A percentile compares a stretch with the other conserved stretches of the same genome.
phyloP scores from a whole-genome alignment of 1,140 invertebrate genomes.

The Sitodiplosis mosellana region DNA sequence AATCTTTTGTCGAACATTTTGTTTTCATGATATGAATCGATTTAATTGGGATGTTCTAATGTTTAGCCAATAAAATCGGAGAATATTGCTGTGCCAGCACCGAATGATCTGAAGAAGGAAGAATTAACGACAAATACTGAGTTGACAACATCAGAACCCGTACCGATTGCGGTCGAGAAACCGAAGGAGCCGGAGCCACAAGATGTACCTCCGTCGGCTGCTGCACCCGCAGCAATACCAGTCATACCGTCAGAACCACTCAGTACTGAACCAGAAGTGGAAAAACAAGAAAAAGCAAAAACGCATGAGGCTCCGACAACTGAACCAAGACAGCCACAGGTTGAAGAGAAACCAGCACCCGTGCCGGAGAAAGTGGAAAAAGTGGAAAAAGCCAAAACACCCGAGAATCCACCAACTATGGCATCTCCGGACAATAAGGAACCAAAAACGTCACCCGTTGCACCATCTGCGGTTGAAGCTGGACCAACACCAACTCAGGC shows the following conservation, averaged over 20 bases:
- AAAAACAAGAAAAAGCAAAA: no score
- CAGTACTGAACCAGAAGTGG: no score
- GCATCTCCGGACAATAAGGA: background rate
- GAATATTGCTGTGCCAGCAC: background rate
- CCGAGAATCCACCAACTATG: no score
- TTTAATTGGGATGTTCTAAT: background rate
- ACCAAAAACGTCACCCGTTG: background rate
- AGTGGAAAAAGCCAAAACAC: no score
- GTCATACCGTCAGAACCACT: no score
- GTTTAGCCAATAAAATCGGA: conserved; percentile 16
- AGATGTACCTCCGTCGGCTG: background rate
- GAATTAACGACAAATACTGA: conserved; percentile 15
- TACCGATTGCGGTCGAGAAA: background rate
- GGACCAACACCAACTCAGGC: background rate
- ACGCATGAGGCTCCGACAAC: no score
- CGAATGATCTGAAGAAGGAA: conserved; percentile 3
- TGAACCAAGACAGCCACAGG: no score
- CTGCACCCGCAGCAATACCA: no score
- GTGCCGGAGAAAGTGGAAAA: no score
- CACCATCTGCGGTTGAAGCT: background rate
- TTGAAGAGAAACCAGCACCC: no score
- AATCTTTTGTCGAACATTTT: conserved; percentile 1
- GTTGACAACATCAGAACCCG: conserved; percentile 2
- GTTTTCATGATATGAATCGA: background rate
- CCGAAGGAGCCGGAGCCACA: background rate